Evolutionary conservation across 2,888 invertebrate genomes (phyloP).

Genomic region (Luffia ferchaultella): DNA sequence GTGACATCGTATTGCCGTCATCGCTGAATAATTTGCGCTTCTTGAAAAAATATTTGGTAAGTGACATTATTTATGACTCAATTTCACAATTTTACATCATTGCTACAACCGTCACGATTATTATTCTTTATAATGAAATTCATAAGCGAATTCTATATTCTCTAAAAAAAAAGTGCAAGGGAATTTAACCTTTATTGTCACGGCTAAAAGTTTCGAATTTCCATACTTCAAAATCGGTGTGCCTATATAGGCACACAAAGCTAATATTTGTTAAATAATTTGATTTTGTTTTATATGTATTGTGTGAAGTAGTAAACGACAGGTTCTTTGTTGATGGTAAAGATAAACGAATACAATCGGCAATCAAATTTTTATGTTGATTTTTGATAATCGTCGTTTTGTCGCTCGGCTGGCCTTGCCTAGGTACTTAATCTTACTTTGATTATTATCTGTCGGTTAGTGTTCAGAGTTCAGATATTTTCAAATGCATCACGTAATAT

Average conservation of each 20-base stretch:
- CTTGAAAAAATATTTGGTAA: background rate
- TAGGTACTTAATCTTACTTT: too few species aligned
- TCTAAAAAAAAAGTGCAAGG: background rate
- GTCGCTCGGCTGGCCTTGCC: too few species aligned
- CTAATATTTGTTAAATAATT: background rate
- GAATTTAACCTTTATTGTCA: background rate
- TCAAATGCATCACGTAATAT: too few species aligned
- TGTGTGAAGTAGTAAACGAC: background rate
- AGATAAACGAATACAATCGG: background rate
- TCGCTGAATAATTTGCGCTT: too few species aligned
- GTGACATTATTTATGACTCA: background rate
- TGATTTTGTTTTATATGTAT: background rate
- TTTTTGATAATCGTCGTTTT: too few species aligned
- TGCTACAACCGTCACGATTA: too few species aligned
- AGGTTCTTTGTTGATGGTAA: background rate
- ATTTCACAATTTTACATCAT: background rate
- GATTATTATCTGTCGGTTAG: too few species aligned
- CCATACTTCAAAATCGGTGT: too few species aligned
- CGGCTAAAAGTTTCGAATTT: background rate
- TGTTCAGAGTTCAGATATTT: too few species aligned
- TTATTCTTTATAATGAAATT: background rate
- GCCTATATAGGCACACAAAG: too few species aligned
- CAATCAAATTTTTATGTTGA: background rate
- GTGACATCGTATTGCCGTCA: background rate
- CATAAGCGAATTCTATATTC: background rate